phyloP scores from a whole-genome alignment of 2,888 invertebrate genomes.

The Apoderus coryli region DNA sequence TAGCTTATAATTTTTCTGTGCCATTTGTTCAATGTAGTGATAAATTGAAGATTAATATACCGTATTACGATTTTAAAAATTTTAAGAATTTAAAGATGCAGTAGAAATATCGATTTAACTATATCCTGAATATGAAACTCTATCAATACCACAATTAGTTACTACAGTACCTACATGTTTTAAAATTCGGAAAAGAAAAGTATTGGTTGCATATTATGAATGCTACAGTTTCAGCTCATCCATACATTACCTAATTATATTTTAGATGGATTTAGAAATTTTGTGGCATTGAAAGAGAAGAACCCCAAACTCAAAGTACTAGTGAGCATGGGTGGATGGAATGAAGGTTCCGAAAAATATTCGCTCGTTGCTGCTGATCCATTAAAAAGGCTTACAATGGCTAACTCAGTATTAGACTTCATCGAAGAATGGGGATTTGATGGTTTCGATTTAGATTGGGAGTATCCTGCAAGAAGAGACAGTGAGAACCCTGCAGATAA shows the following conservation, averaged over 20 bases:
- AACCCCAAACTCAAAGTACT: conserved; percentile 41
- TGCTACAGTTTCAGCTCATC: too few species aligned
- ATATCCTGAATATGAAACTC: neutral
- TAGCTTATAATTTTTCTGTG: too few species aligned
- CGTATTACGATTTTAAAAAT: too few species aligned
- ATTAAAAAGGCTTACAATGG: conserved; percentile 11
- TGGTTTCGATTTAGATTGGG: conserved; percentile 75
- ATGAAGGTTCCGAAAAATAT: conserved; percentile 34
- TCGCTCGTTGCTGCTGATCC: conserved; percentile 34
- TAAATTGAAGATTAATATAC: too few species aligned
- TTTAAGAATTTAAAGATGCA: too few species aligned
- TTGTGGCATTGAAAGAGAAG: conserved; percentile 31
- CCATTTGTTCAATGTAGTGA: too few species aligned
- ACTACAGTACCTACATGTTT: neutral
- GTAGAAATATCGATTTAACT: conserved; percentile 5
- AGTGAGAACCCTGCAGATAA: conserved; percentile 16
- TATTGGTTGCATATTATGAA: too few species aligned
- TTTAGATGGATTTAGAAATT: conserved; percentile 16
- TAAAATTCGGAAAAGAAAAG: too few species aligned
- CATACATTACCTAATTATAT: too few species aligned
- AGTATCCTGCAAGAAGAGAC: conserved; percentile 50
- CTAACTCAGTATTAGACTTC: conserved; percentile 10
- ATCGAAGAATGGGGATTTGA: conserved; percentile 48
- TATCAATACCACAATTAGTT: neutral
- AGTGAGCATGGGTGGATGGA: conserved; percentile 53